phyloP scores from a whole-genome alignment of 2,888 invertebrate genomes.

The Junonia oenone region DNA sequence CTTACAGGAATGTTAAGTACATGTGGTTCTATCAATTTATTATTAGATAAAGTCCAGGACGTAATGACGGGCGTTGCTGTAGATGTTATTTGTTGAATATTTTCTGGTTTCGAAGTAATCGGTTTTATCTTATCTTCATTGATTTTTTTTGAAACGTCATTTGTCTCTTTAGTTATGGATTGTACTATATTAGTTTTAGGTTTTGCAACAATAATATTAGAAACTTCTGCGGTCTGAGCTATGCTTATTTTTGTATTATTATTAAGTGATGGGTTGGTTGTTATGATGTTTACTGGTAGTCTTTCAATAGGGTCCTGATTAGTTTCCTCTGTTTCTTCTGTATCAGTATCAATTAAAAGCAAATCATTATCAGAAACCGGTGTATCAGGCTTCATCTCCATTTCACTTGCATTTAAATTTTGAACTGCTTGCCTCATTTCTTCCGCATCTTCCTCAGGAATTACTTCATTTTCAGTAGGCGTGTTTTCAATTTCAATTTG shows the following conservation, averaged over 20 bases:
- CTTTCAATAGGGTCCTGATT: constrained; percentile 65
- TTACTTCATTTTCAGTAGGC: constrained; percentile 71
- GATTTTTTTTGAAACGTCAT: constrained; percentile 46
- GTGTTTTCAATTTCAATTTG: constrained; percentile 68
- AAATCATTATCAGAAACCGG: constrained; percentile 91
- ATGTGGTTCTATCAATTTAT: constrained; percentile 64
- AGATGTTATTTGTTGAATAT: constrained; percentile 55
- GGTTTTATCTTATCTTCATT: constrained; percentile 54
- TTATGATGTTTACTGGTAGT: constrained; percentile 58
- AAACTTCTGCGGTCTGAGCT: constrained; percentile 56
- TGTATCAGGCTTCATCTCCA: constrained; percentile 89
- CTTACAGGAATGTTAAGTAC: constrained; percentile 54
- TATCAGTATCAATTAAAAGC: constrained; percentile 92
- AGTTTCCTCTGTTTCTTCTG: constrained; percentile 85
- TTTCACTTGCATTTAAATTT: constrained; percentile 85
- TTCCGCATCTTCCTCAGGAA: constrained; percentile 87
- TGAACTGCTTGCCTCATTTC: constrained; percentile 92
- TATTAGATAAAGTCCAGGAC: constrained; percentile 75
- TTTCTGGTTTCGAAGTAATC: constrained; percentile 54
- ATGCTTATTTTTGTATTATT: constrained; percentile 44
- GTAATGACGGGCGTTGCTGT: constrained; percentile 77
- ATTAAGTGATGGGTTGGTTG: constrained; percentile 50
- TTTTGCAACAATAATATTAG: constrained; percentile 71
- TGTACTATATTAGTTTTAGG: constrained; percentile 44
- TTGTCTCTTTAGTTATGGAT: constrained; percentile 46